Evolutionary conservation across 35 echinoderm and acorn worm genomes (phyloP).

Genomic region (Ptychodera flava): DNA sequence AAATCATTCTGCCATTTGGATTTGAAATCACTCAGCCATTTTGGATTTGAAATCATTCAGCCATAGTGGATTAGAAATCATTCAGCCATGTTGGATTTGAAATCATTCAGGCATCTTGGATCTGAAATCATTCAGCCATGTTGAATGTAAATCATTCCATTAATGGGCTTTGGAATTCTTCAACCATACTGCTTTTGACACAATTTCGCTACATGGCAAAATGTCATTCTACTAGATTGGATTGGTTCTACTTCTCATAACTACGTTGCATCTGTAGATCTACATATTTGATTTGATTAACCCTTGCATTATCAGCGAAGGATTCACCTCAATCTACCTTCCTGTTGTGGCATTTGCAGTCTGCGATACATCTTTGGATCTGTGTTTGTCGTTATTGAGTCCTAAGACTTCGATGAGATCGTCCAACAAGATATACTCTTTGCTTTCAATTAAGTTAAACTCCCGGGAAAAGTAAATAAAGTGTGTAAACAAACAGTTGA

Average conservation of each 20-base stretch:
- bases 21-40: neutral
- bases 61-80: neutral
- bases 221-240: too few relatives aligned
- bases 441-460: constrained; percentile 61
- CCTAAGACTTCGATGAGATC: constrained; percentile 50
- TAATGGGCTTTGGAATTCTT: too few relatives aligned
- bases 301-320: neutral
- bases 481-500: constrained; percentile 84
- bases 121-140: neutral
- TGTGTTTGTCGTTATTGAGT: neutral
- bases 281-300: neutral
- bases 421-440: constrained; percentile 62
- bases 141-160: too few relatives aligned
- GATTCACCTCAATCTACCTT: neutral
- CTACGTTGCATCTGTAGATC: neutral
- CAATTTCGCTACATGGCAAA: too few relatives aligned
- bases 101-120: neutral
- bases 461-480: constrained; percentile 74
- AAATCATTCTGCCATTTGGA: too few relatives aligned
- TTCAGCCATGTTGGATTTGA: neutral
- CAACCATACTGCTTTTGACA: too few relatives aligned
- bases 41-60: neutral
- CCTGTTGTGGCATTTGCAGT: neutral
- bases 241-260: neutral
- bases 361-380: neutral